Evolutionary conservation across 2,113 vertebrate genomes (phyloP), one percentile per base, ranked within the genome.

Genomic region (Eubucco bourcierii): DNA sequence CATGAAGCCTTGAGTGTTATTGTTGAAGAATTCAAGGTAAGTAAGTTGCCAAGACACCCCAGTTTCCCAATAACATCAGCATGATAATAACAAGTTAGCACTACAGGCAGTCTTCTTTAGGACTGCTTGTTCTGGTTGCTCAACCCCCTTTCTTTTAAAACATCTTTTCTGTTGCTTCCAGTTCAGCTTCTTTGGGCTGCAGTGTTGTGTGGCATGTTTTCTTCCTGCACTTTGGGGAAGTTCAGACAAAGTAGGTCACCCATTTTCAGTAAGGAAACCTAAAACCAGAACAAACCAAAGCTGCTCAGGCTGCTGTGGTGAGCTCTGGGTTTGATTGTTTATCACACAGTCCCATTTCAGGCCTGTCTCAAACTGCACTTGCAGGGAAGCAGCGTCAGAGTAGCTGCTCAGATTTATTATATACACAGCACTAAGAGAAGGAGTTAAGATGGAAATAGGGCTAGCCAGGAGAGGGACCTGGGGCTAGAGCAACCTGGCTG

Each of bases 21-120:
- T 79, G 97, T 98, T 88, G 98, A 98, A 94, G 98, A 98, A 95
- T 98, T 98, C 88, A 98, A 98, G 98, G 98, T 98, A 95, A 89
- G 68, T 73, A 25, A 29, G 21, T 80, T 84, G 33, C 70, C 34
- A 84, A 47, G 25, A 41, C 39, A 28, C 10, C n/a, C 65, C 15
- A 24, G 20, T 41, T 85, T 94, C 33, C 63, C 50, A 37, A 21
- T 73, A 52, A 47, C 25, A 50, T 53, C 83, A 9, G 17, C 61
- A 14, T 41, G 63, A 21, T 14, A 15, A 8, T 33, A 53, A 13
- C 6, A 70, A 74, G 27, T 34, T 17, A 39, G 15, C 5, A 17
- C 23, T 78, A 12, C 28, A 44, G 4, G 31, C n/a, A n/a, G 19
- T 61, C 6, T 31, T 80, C 33, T 59, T 34, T 33, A 50, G 44